Base-by-base conservation (phyloP, 2,888 invertebrate genomes). In the Pharmacophagus antenor region DNA sequence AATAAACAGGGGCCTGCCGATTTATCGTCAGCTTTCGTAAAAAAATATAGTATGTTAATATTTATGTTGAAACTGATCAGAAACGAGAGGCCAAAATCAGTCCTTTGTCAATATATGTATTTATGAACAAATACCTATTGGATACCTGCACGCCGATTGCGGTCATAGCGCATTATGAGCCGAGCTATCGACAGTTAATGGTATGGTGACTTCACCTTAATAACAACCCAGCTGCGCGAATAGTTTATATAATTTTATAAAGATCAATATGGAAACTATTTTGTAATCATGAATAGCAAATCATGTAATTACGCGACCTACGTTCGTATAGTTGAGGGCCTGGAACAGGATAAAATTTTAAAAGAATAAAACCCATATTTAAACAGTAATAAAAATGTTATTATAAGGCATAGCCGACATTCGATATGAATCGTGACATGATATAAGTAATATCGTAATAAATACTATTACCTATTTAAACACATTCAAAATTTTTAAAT, bases 11-110 rank as follows among this genome's bases (percentile, higher is more conserved):
- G 74, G 80, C 81, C 85, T 90, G 73, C 85, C 83, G 88, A 80
- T 78, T 76, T 80, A 84, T 82, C 88, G 88, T 77, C 88, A 89
- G 89, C 86, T 68, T 64, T 44, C 63, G 58, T 65, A 78, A 77
- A 56, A 61, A 61, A 31, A 51, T n/a, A 25, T 72, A 71, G 69
- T 70, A 67, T 2, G 42, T n/a, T 68, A 69, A 76, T 79, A 72
- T 85, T 82, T 78, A 68, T 67, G 71, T 70, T 70, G 68, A 62
- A 62, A 64, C 62, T 65, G 67, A 69, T 66, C 66, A 64, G 66
- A 73, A 66, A 71, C 67, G 70, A 76, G 79, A 70, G 63, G 71
- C 57, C 66, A 66, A 63, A 72, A 65, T 67, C 69, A 67, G 73
- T 77, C 85, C 85, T 83, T 73, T 74, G 74, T 77, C 77, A 83